These are phyloP conservation scores for Caenorhabditis drosophilae DNA, from an alignment of 2,888 invertebrate species.

Conservation along the genomic window DNA sequence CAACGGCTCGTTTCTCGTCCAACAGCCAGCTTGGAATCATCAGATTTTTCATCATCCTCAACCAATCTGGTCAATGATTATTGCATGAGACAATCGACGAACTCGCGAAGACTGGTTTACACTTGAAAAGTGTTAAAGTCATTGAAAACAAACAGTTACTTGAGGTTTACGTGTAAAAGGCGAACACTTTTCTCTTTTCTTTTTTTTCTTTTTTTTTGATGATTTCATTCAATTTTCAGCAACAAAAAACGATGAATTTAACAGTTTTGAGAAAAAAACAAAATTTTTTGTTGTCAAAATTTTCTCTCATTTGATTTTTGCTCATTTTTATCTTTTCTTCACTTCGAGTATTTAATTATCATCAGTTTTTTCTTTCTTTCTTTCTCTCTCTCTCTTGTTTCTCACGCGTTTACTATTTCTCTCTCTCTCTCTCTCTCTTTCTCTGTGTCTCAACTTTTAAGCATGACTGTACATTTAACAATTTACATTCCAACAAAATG, in stretches of 20 bases:
- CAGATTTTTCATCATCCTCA: conserved; percentile 42
- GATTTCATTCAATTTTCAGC: neutral
- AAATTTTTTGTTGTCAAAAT: neutral
- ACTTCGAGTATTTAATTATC: too few relatives aligned
- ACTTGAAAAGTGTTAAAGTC: conserved; percentile 13
- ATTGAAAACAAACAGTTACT: neutral
- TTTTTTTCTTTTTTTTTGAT: too few relatives aligned
- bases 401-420: too few relatives aligned
- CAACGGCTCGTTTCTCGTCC: conserved; percentile 49
- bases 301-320: neutral
- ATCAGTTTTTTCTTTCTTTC: too few relatives aligned
- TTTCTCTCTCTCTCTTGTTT: too few relatives aligned
- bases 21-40: conserved; percentile 27
- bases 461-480: too few relatives aligned
- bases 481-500: too few relatives aligned
- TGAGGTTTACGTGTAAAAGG: too few relatives aligned
- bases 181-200: too few relatives aligned
- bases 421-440: too few relatives aligned
- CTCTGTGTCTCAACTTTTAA: too few relatives aligned
- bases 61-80: conserved; percentile 49
- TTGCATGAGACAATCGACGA: conserved; percentile 38
- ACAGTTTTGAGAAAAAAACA: neutral
- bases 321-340: conserved; percentile 1
- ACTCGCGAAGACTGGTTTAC: conserved; percentile 30
- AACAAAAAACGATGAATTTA: neutral